These are phyloP conservation scores for Callyntrura guangdongensis DNA, from an alignment of 2,888 invertebrate species.

Conservation along the genomic window DNA sequence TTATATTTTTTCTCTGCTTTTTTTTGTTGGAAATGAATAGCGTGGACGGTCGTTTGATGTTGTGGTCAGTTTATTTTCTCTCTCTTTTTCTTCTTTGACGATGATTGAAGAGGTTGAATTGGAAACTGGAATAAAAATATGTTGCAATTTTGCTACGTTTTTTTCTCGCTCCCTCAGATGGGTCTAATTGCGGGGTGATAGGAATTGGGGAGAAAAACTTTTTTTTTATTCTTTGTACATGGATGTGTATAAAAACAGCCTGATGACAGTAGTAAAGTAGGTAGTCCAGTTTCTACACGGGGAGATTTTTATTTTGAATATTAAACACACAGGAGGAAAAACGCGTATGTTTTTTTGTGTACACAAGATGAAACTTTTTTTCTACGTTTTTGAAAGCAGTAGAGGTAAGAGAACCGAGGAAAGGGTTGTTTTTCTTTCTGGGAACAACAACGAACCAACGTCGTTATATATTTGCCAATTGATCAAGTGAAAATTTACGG, in stretches of 20 bases:
- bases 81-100: conserved; percentile 74
- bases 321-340: not conserved
- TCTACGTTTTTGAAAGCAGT: not conserved
- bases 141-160: not conserved
- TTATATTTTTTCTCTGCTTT: too few relatives aligned
- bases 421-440: not conserved
- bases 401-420: not conserved
- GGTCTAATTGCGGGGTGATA: not conserved
- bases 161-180: too few relatives aligned
- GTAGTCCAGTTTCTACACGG: too few relatives aligned
- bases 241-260: too few relatives aligned
- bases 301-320: too few relatives aligned
- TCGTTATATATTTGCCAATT: conserved; percentile 83
- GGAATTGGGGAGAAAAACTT: too few relatives aligned
- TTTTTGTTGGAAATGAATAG: conserved; percentile 33
- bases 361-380: conserved; percentile 33
- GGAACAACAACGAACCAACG: not conserved
- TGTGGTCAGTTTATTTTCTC: conserved; percentile 75
- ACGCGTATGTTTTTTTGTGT: not conserved
- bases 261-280: too few relatives aligned
- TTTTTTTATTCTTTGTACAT: too few relatives aligned
- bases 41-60: conserved; percentile 56
- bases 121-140: conserved; percentile 27
- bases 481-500: conserved; percentile 83
- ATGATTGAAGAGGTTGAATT: conserved; percentile 80